phyloP scores from a whole-genome alignment of 1,140 invertebrate species.

The Macrobrachium nipponense region DNA sequence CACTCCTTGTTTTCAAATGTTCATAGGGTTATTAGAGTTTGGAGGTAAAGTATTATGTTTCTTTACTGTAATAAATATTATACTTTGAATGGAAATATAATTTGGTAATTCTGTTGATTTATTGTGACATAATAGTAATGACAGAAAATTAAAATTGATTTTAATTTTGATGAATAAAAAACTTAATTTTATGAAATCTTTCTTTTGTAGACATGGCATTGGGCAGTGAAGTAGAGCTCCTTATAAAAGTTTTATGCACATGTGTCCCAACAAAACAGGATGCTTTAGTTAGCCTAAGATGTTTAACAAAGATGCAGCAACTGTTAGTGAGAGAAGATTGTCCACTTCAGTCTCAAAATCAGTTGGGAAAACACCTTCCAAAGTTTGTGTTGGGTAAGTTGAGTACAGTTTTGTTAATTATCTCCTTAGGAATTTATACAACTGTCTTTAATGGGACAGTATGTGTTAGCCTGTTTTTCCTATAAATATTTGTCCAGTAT shows the following conservation, averaged over 20 bases:
- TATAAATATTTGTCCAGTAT: too few relatives aligned
- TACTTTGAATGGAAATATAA: too few relatives aligned
- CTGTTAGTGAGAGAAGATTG: slow-evolving; percentile 25
- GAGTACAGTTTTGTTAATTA: neutral
- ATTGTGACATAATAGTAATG: too few relatives aligned
- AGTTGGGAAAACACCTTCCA: slow-evolving; percentile 36
- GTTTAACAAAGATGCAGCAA: slow-evolving; percentile 15
- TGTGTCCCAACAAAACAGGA: slow-evolving; percentile 37
- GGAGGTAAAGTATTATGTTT: slow-evolving; percentile 17
- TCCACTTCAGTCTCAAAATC: slow-evolving; percentile 23
- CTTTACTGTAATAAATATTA: too few relatives aligned
- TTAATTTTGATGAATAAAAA: too few relatives aligned
- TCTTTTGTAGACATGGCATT: slow-evolving; percentile 22
- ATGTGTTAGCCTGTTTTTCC: too few relatives aligned
- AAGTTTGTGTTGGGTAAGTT: slow-evolving; percentile 29
- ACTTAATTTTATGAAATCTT: too few relatives aligned
- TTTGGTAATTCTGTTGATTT: too few relatives aligned
- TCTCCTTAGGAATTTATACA: too few relatives aligned
- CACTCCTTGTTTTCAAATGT: slow-evolving; percentile 31
- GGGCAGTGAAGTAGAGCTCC: slow-evolving; percentile 26
- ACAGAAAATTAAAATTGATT: too few relatives aligned
- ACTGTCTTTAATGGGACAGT: too few relatives aligned
- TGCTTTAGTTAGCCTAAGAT: slow-evolving; percentile 32
- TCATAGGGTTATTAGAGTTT: slow-evolving; percentile 30
- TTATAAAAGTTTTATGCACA: slow-evolving; percentile 15